These are phyloP conservation scores for Psophia crepitans DNA, from an alignment of 2,113 vertebrate species.

Conservation along the genomic window DNA sequence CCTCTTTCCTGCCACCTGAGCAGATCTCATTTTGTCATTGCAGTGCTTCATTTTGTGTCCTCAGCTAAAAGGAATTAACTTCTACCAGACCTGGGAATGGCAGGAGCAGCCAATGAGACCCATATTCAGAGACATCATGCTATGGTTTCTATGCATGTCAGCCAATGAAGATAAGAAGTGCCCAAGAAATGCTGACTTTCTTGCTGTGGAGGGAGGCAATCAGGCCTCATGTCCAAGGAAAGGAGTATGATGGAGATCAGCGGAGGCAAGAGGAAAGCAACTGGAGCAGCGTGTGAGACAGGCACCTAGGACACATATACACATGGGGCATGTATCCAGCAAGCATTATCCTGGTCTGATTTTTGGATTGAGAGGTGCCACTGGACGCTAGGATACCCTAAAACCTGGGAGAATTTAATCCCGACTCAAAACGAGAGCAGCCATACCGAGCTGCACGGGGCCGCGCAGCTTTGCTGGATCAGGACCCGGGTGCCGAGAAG, in stretches of 20 bases:
- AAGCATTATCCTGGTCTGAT: background rate
- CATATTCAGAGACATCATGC: background rate
- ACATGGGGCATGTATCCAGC: fast-evolving
- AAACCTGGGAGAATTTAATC: background rate
- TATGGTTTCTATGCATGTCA: background rate
- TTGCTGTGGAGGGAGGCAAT: background rate
- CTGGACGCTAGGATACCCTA: background rate
- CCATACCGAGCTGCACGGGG: fast-evolving
- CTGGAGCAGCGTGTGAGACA: fast-evolving
- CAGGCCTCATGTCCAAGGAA: background rate
- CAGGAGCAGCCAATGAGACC: background rate
- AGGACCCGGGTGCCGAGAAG: background rate
- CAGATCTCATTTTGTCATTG: background rate
- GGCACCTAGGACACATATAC: background rate
- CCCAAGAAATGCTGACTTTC: background rate
- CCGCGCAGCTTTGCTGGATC: background rate
- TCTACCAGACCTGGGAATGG: background rate
- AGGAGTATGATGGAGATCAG: background rate
- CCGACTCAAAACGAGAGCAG: background rate
- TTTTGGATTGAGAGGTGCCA: background rate
- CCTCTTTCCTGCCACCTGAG: background rate
- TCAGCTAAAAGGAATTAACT: background rate
- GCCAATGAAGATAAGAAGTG: background rate
- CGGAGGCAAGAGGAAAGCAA: background rate
- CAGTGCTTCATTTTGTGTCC: background rate